Base-by-base conservation (phyloP, 2,888 invertebrate genomes). In the Empis livida region DNA sequence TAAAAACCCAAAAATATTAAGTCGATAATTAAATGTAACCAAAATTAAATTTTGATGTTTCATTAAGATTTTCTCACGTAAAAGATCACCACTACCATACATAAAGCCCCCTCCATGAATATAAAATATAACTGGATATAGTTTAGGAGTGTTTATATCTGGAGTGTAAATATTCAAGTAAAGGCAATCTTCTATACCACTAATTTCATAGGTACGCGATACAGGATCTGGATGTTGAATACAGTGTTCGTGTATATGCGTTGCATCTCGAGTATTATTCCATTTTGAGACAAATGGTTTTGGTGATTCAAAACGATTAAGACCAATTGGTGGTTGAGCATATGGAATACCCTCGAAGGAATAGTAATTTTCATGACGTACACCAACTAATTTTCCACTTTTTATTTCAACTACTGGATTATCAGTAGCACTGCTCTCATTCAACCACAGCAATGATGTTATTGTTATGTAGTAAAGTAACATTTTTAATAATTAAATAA, bases 1-100 rank as follows among this genome's bases (percentile, higher is more conserved):
- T 9, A 84, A 67, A 61, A 86, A 84, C 49, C 85, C 82, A 42
- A 83, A 60, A 1, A 79, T 76, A 47, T 82, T 82, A 15, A 83
- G 58, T 47, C 83, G 70, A 57, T 83, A 84, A 64, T 82, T 83
- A 0, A 83, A 51, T 1, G 77, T 79, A 5, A 82, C 80, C 10
- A 5, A 40, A 40, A 40, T 17, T 3, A 40, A 17, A 17, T 40
- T 20, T 17, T 10, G 8, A 16, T 40, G 11, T 16, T 13, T 10
- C 40, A 40, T 40, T 40, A 40, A 10, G 20, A 17, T 10, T 16
- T 16, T 40, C 14, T 40, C 40, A 16, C 16, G 11, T 3, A 40
- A 2, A 3, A 17, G 16, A 13, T 40, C 20, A 13, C 40, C 40
- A 20, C 10, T 16, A 1, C 80, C 79, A 54, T 74, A 78, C 74